phyloP scores from a whole-genome alignment of 1,140 invertebrate species.

The Bombus terrestris region DNA sequence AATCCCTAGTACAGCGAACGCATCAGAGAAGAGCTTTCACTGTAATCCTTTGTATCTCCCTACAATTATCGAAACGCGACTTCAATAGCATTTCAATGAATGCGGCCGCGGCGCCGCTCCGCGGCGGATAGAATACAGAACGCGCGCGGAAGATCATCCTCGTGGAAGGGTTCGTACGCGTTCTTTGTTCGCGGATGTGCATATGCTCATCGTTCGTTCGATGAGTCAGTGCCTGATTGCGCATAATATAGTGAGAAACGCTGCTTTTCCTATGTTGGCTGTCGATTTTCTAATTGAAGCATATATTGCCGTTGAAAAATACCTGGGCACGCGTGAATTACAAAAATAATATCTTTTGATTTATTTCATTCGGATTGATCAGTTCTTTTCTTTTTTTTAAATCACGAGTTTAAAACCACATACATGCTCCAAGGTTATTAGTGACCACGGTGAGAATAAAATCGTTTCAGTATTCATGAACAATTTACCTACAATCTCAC shows the following conservation, averaged over 20 bases:
- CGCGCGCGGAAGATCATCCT: too few species aligned
- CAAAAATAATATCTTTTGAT: too few species aligned
- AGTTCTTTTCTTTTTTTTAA: too few species aligned
- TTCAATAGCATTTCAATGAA: conserved; percentile 40
- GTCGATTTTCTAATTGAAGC: neutral
- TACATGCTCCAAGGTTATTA: too few species aligned
- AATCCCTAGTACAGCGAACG: neutral
- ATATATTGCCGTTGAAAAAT: neutral
- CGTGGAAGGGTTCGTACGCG: neutral
- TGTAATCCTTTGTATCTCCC: neutral
- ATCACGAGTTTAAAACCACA: too few species aligned
- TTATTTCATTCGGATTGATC: too few species aligned
- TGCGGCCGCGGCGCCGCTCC: neutral
- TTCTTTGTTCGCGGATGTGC: neutral
- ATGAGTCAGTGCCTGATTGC: conserved; percentile 40
- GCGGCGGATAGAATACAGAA: neutral
- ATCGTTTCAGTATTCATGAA: too few species aligned
- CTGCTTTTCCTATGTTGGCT: too few species aligned
- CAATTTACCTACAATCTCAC: neutral
- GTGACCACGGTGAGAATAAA: too few species aligned
- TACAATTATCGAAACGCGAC: conserved; percentile 20
- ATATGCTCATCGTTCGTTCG: neutral
- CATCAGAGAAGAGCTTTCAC: neutral
- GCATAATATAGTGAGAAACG: too few species aligned
- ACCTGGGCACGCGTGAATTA: neutral